Percentiles rank a stretch among this genome's conserved stretches.
Evolutionary conservation across 92 coral and sea anemone genomes (phyloP).

Genomic region (Nematostella vectensis): DNA sequence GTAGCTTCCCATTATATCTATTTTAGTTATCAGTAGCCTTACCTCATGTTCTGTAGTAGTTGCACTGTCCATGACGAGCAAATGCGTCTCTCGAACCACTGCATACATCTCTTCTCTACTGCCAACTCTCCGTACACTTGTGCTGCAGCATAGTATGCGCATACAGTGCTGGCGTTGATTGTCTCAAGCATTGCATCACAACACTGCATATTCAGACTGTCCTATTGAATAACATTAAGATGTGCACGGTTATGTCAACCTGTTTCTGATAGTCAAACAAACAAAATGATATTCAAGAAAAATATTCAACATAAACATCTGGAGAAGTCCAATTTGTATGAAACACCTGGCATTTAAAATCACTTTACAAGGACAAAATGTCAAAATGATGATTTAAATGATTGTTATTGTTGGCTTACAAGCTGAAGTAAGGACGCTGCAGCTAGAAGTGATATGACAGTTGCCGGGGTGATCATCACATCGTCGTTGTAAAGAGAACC

Average conservation of each 20-base stretch:
- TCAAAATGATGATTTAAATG: too few relatives aligned
- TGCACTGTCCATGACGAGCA: conserved; percentile 67
- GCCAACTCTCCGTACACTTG: conserved; percentile 62
- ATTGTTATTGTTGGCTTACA: conserved; percentile 64
- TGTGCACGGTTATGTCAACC: too few relatives aligned
- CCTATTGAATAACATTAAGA: conserved; percentile 45
- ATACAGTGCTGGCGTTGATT: conserved; percentile 69
- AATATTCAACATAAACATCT: too few relatives aligned
- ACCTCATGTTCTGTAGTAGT: conserved; percentile 81
- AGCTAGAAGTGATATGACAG: conserved; percentile 71
- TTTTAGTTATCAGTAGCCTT: neutral
- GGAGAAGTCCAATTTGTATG: too few relatives aligned
- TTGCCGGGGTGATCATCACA: conserved; percentile 50
- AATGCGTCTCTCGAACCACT: conserved; percentile 85
- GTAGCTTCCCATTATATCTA: too few relatives aligned
- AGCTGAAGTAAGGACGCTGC: conserved; percentile 79
- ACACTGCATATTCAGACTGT: conserved; percentile 68
- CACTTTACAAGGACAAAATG: too few relatives aligned
- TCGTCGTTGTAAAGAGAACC: conserved; percentile 92
- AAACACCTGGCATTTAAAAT: too few relatives aligned
- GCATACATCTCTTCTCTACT: conserved; percentile 64
- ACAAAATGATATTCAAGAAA: too few relatives aligned
- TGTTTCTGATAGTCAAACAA: too few relatives aligned
- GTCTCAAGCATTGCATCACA: conserved; percentile 79
- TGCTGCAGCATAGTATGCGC: conserved; percentile 74